Conservation (phyloP, 2,888 invertebrate species). For the Oligia fasciuncula region DNA sequence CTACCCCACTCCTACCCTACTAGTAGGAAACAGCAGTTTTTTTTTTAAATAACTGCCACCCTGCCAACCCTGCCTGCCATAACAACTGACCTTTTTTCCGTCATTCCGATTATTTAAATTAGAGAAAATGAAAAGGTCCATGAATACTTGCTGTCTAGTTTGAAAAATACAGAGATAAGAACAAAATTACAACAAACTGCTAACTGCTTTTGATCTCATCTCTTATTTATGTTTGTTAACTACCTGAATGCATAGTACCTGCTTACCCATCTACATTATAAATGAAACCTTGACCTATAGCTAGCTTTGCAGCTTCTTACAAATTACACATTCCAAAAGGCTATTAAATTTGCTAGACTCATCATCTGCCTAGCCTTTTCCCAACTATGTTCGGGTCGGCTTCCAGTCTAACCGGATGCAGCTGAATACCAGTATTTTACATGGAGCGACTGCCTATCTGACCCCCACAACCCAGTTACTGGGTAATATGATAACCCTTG, state of each 20-base stretch:
- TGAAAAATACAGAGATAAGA: not conserved
- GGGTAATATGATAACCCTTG: too few species aligned
- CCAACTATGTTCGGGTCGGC: too few species aligned
- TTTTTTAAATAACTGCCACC: too few species aligned
- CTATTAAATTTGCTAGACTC: not conserved
- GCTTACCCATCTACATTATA: not conserved
- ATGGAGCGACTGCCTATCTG: too few species aligned
- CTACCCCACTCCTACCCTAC: too few species aligned
- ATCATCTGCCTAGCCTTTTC: too few species aligned
- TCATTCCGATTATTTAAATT: not conserved
- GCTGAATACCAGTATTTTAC: too few species aligned
- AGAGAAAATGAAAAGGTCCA: too few species aligned
- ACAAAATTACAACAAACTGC: not conserved
- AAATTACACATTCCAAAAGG: not conserved
- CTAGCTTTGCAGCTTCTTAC: too few species aligned
- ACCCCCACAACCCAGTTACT: too few species aligned
- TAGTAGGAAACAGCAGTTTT: not conserved
- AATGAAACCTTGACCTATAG: not conserved
- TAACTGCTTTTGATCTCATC: not conserved
- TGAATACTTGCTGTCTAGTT: not conserved
- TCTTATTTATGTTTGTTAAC: not conserved
- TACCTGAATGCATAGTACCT: not conserved
- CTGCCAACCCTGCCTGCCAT: too few species aligned
- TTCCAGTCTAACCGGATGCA: too few species aligned
- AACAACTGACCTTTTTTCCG: not conserved